phyloP scores from a whole-genome alignment of 2,797 vertebrate species.

The Enteromius unitaeniatus region DNA sequence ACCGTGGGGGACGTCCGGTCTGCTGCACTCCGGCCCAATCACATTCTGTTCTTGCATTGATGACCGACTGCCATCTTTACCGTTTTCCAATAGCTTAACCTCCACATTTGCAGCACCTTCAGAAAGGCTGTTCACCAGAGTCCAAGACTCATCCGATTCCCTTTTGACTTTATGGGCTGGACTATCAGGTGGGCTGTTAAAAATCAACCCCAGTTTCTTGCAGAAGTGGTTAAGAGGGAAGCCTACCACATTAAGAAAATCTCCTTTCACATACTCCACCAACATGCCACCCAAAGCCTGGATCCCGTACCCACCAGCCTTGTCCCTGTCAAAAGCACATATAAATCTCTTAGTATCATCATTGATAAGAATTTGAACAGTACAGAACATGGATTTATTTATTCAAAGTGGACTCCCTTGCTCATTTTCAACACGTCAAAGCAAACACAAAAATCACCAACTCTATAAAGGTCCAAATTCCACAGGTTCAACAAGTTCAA shows the following conservation, averaged over 20 bases:
- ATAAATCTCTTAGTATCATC: constrained; percentile 4
- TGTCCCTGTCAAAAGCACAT: constrained; percentile 86
- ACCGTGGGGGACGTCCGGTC: constrained; percentile 66
- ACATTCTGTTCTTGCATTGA: constrained; percentile 45
- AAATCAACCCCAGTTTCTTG: constrained; percentile 84
- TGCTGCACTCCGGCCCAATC: constrained; percentile 46
- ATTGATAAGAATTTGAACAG: background rate
- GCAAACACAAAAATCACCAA: constrained; percentile 54
- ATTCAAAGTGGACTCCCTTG: background rate
- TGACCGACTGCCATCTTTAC: constrained; percentile 43
- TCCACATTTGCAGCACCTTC: constrained; percentile 50
- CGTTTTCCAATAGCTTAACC: background rate
- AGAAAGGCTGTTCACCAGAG: constrained; percentile 62
- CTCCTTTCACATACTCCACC: constrained; percentile 89
- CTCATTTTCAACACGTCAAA: constrained; percentile 43
- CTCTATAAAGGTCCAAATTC: constrained; percentile 68
- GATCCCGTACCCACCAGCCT: constrained; percentile 96
- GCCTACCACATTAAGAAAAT: constrained; percentile 94
- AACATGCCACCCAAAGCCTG: constrained; percentile 95
- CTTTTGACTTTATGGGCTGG: constrained; percentile 62
- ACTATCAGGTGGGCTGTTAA: constrained; percentile 63
- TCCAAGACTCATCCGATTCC: constrained; percentile 53
- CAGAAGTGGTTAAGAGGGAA: constrained; percentile 97
- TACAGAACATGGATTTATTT: background rate
- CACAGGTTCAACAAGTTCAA: constrained; percentile 54